These are phyloP conservation scores for Myiagra hebetior DNA, from an alignment of 2,113 vertebrate species.

Conservation along the genomic window DNA sequence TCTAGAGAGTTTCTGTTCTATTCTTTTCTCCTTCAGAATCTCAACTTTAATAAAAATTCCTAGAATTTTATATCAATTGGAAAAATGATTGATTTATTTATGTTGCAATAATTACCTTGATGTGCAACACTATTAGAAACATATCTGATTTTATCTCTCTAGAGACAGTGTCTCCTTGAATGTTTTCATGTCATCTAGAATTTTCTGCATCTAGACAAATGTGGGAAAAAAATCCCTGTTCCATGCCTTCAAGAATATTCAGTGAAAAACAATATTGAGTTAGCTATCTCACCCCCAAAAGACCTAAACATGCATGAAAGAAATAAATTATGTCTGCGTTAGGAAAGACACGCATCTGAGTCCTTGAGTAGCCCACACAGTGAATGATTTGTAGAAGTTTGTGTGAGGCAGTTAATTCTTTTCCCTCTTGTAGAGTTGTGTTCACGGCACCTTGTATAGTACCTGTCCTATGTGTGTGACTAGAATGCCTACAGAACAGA, in stretches of 20 bases:
- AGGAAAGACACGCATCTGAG: background rate
- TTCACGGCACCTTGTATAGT: rapidly evolving
- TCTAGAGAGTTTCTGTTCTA: background rate
- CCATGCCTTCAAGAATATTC: background rate
- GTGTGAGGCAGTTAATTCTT: background rate
- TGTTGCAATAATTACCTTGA: background rate
- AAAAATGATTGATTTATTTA: background rate
- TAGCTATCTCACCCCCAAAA: background rate
- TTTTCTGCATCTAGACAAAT: background rate
- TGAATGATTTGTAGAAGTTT: background rate
- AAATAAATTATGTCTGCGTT: background rate
- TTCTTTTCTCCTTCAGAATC: background rate
- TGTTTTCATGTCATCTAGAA: background rate
- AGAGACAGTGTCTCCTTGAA: background rate
- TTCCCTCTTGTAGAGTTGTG: background rate
- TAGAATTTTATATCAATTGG: background rate
- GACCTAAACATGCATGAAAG: background rate
- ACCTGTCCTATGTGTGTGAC: background rate
- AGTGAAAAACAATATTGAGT: background rate
- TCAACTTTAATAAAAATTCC: background rate
- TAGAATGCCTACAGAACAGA: background rate
- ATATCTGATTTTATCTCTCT: background rate
- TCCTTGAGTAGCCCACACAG: background rate
- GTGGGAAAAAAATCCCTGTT: background rate
- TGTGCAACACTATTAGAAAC: background rate